Evolutionary conservation across 2,113 vertebrate genomes (phyloP).

Genomic region (Channa maculata): DNA sequence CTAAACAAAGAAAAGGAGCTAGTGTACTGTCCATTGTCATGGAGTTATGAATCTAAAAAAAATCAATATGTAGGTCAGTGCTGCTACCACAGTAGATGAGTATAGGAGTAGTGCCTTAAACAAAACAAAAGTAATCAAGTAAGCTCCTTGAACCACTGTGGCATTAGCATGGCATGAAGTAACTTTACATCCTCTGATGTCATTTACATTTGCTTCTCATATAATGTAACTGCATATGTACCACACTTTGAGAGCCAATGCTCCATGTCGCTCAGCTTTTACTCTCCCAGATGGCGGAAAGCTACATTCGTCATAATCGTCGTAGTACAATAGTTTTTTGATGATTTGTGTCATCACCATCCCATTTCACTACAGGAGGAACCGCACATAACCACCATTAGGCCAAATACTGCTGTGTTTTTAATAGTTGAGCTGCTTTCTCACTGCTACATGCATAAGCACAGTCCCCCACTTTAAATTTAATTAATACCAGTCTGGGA

Average conservation of each 20-base stretch:
- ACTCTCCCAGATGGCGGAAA: background rate
- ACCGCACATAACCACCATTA: background rate
- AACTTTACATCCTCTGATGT: no score
- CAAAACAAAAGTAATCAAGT: no score
- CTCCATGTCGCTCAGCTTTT: background rate
- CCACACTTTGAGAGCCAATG: background rate
- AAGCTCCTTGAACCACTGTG: no score
- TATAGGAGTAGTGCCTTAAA: no score
- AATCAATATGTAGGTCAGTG: no score
- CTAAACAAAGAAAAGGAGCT: no score
- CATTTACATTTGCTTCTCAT: no score
- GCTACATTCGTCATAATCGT: conserved; percentile 1
- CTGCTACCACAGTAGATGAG: no score
- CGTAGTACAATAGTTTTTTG: background rate
- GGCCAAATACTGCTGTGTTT: conserved; percentile 7
- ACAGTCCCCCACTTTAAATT: conserved; percentile 44
- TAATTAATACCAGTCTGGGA: conserved; percentile 65
- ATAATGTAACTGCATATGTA: background rate
- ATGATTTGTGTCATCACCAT: background rate
- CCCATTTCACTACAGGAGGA: background rate
- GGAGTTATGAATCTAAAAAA: no score
- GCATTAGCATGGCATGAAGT: no score
- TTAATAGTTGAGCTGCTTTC: conserved; percentile 2
- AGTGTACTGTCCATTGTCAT: no score
- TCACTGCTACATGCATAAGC: background rate